A percentile compares a stretch with the other conserved stretches of the same genome.
Evolutionary conservation across 2,797 vertebrate species (phyloP).

Genomic region (Zalophus californianus): DNA sequence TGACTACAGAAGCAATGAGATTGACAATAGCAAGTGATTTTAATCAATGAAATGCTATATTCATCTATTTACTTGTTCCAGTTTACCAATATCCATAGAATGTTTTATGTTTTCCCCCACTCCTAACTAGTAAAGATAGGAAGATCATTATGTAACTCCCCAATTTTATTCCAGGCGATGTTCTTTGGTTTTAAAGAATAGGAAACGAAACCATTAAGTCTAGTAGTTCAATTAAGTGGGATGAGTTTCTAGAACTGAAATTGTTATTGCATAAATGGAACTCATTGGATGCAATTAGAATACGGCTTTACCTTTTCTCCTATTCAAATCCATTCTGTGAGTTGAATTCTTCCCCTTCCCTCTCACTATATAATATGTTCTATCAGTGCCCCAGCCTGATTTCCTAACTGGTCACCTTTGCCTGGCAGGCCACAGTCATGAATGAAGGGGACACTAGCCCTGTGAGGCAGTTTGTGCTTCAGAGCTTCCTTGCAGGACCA

Average conservation of each 20-base stretch:
- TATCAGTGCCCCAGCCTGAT: neutral
- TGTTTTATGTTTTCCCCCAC: neutral
- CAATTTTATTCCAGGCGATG: neutral
- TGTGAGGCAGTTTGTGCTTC: neutral
- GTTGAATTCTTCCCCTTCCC: neutral
- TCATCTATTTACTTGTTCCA: neutral
- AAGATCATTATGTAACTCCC: neutral
- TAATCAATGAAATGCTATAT: neutral
- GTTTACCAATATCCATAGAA: neutral
- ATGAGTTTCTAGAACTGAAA: neutral
- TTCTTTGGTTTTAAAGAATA: neutral
- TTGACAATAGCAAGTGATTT: neutral
- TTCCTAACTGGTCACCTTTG: neutral
- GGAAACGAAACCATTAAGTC: neutral
- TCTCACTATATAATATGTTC: neutral
- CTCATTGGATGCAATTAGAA: neutral
- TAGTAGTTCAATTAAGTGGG: neutral
- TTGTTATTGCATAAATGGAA: neutral
- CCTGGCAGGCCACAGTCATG: rapidly evolving
- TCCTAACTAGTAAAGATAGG: neutral
- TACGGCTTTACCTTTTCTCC: neutral
- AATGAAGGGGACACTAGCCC: neutral
- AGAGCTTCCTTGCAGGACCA: neutral
- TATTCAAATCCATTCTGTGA: neutral
- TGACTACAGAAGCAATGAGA: neutral